Percentiles rank a stretch among this genome's conserved stretches.
Evolutionary conservation across 2,797 vertebrate species (phyloP).

Genomic region (Sebastes elongatus): DNA sequence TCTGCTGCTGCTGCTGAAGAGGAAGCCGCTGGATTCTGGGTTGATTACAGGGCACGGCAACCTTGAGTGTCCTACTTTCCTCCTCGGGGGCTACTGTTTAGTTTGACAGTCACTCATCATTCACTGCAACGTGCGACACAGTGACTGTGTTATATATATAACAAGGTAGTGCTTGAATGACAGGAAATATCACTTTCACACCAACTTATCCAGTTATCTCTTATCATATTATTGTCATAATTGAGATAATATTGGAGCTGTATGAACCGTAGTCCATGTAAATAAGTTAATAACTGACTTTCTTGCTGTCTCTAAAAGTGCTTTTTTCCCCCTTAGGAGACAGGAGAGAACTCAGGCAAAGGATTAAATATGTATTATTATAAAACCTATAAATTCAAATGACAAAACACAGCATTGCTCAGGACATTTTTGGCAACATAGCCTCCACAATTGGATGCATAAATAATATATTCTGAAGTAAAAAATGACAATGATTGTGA

Average conservation of each 20-base stretch:
- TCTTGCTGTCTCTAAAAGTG: neutral
- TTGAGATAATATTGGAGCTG: neutral
- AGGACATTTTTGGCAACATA: neutral
- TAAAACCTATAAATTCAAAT: neutral
- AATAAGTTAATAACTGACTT: neutral
- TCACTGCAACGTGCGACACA: neutral
- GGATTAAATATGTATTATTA: neutral
- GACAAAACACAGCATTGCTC: neutral
- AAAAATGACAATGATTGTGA: neutral
- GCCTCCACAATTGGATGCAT: neutral
- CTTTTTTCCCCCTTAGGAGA: neutral
- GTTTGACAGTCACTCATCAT: neutral
- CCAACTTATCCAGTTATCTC: neutral
- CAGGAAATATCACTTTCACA: neutral
- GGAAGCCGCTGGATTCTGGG: constrained; percentile 29
- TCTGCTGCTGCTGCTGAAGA: constrained; percentile 11
- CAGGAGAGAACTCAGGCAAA: neutral
- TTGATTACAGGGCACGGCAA: constrained; percentile 37
- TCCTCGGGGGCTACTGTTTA: neutral
- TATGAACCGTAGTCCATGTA: too few species aligned
- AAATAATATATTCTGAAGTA: neutral
- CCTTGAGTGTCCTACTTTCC: constrained; percentile 14
- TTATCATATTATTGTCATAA: neutral
- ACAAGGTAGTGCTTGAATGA: neutral
- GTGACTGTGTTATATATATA: neutral